Evolutionary conservation across 2,888 invertebrate species (phyloP), one percentile per base, ranked within the genome.

Genomic region (Meiosimyza decipiens): DNA sequence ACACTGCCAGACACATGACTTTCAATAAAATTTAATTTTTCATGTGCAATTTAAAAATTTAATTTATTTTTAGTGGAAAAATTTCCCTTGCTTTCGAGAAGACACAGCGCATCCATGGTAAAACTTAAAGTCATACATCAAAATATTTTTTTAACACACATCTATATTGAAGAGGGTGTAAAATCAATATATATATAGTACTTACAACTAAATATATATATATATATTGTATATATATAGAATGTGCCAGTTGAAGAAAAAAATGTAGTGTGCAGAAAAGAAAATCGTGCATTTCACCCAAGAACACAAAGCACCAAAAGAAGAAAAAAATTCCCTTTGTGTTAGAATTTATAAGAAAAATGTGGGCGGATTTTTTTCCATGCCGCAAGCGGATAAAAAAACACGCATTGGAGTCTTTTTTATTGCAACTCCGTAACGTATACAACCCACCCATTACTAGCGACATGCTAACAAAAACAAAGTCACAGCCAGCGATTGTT

Each of bases 1-100:
- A 55, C 15, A 55, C 55, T 22, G 49, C 18, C 71, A 60, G 66
- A 67, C 59, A 73, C 76, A 78, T 75, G 79, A 82, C 81, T 82
- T 82, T 81, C 82, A 81, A 81, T 82, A 81, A 82, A 82, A 78
- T 82, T 80, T 57, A 57, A 57, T 57, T 57, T 57, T 54, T 6
- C 7, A 54, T 13, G 6, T 47, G 16, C 28, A 62, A 47, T 47
- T 22, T 47, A 33, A 40, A 16, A 47, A 62, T 40, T 62, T 47
- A n/a, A 63, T 63, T 50, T 63, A 18, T 47, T 63, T 63, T 62
- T 18, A 40, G 16, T 63, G 1, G 50, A 49, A 40, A 40, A 62
- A 33, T 5, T 6, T 13, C 47, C 3, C 12, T 33, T 33, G 33
- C 5, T 16, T 12, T 47, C 11, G 22, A 57, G 28, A 57, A 28